These are phyloP conservation scores for Protomyctophum bolini DNA, from an alignment of 2,113 vertebrate genomes.

Conservation along the genomic window DNA sequence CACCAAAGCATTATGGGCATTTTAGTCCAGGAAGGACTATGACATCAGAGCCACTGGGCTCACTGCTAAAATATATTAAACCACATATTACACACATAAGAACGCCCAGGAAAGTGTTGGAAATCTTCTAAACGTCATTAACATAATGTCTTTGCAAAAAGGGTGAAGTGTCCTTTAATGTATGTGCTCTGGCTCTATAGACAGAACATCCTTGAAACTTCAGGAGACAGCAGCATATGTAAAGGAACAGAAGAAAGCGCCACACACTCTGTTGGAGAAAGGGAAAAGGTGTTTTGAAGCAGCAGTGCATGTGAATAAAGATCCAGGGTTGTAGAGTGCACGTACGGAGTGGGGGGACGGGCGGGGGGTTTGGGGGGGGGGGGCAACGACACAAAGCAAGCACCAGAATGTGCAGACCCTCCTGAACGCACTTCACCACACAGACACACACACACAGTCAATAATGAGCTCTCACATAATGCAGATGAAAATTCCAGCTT, in stretches of 20 bases:
- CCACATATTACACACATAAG: too few species aligned
- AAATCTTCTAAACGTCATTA: background rate
- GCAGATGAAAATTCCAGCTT: background rate
- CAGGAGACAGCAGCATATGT: slow-evolving; percentile 26
- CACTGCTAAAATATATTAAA: too few species aligned
- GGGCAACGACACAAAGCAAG: too few species aligned
- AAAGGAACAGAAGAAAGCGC: slow-evolving; percentile 9
- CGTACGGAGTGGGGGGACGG: background rate
- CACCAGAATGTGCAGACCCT: too few species aligned
- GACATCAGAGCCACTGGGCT: too few species aligned
- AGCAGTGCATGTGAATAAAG: slow-evolving; percentile 18
- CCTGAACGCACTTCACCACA: too few species aligned
- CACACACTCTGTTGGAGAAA: background rate
- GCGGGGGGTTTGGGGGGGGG: too few species aligned
- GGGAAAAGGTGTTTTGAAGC: slow-evolving; percentile 13
- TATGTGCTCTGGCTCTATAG: slow-evolving; percentile 22
- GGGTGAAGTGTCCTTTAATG: too few species aligned
- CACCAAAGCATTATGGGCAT: too few species aligned
- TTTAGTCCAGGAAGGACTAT: too few species aligned
- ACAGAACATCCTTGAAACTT: slow-evolving; percentile 33
- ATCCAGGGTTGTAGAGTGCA: slow-evolving; percentile 34
- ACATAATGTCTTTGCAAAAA: too few species aligned
- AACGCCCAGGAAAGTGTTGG: background rate
- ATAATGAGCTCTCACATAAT: slow-evolving; percentile 30
- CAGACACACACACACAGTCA: too few species aligned